A percentile compares a stretch with the other conserved stretches of the same genome.
Conservation (phyloP, 1,140 invertebrate genomes). For the Gonatopus flavifemur region DNA sequence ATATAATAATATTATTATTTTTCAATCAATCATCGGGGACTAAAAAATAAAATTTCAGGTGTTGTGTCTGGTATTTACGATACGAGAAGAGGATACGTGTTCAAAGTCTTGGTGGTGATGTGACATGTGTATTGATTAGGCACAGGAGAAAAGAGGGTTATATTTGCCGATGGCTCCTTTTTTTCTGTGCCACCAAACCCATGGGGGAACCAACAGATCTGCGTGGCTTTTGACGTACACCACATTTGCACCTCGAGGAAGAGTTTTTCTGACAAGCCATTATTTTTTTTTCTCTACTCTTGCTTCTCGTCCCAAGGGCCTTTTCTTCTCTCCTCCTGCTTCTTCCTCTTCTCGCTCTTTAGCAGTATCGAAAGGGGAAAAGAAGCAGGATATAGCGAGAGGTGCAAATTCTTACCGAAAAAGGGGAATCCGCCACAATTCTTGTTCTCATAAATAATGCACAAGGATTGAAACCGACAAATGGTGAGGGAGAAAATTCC, state of each 20-base stretch:
- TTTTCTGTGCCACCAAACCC: not conserved
- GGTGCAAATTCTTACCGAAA: slow-evolving; percentile 6
- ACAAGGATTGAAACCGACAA: not conserved
- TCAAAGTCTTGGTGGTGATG: no score
- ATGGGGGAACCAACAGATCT: slow-evolving; percentile 5
- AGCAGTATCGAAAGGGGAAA: not conserved
- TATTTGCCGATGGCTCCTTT: slow-evolving; percentile 15
- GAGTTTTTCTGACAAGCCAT: slow-evolving; percentile 20
- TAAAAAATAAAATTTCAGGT: no score
- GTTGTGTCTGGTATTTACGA: no score
- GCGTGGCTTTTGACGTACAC: not conserved
- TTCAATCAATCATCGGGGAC: no score
- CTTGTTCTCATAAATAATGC: slow-evolving; percentile 29
- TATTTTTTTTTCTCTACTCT: slow-evolving; percentile 9
- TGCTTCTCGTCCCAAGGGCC: not conserved
- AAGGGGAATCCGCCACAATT: slow-evolving; percentile 10
- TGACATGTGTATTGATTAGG: not conserved
- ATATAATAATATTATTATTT: no score
- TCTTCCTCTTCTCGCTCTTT: no score
- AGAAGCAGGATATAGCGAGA: not conserved
- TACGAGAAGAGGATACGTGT: no score
- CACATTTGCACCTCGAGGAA: slow-evolving; percentile 16
- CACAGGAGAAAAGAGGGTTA: not conserved
- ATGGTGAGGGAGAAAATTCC: not conserved
- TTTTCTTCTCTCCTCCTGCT: not conserved